Conservation (phyloP, 1,140 invertebrate genomes). For the Dendrolimus punctatus region DNA sequence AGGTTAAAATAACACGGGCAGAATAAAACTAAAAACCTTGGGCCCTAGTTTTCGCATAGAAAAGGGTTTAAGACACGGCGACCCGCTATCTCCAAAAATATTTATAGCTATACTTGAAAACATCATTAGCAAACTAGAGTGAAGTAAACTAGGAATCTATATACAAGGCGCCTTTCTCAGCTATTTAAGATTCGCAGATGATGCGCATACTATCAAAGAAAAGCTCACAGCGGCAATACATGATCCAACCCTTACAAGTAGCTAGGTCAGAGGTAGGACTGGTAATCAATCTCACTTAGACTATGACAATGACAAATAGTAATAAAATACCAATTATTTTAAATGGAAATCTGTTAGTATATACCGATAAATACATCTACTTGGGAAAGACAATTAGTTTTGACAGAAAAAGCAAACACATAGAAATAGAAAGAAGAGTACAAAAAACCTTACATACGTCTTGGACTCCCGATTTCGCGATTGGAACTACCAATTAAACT, state of each 20-base stretch:
- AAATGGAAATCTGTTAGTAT: neutral
- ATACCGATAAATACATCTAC: neutral
- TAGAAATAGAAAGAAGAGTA: constrained; percentile 1
- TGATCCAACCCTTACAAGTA: neutral
- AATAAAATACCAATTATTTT: neutral
- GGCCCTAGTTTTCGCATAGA: neutral
- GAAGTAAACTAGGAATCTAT: neutral
- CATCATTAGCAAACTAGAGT: neutral
- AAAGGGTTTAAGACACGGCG: neutral
- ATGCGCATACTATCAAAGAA: neutral
- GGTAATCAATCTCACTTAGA: neutral
- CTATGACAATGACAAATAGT: neutral
- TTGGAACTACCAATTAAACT: too few relatives aligned
- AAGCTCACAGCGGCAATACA: neutral
- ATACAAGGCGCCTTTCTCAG: neutral
- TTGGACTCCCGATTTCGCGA: too few relatives aligned
- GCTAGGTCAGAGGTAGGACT: neutral
- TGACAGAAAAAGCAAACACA: neutral
- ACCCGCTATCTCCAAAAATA: neutral
- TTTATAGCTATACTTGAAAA: neutral
- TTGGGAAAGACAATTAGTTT: constrained; percentile 2
- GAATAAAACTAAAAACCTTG: constrained; percentile 2
- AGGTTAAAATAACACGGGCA: neutral
- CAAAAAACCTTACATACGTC: neutral
- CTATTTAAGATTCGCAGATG: neutral